Conservation (phyloP, 2,888 invertebrate species). For the Lochmaea crataegi region DNA sequence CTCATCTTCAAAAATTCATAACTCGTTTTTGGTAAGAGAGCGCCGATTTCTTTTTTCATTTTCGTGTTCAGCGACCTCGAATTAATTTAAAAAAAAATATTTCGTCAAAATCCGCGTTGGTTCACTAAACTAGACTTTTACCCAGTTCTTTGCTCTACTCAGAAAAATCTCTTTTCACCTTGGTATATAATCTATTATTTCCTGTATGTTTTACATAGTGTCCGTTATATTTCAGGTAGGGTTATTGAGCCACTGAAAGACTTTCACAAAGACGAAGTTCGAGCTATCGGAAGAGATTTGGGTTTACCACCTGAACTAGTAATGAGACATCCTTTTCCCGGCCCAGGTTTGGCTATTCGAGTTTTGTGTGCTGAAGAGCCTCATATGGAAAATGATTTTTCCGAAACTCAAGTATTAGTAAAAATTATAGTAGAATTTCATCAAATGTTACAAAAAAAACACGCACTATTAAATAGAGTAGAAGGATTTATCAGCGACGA, state of each 20-base stretch:
- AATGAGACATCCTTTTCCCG: slow-evolving; percentile 97
- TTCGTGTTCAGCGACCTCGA: no score
- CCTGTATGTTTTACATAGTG: not conserved
- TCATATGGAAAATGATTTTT: slow-evolving; percentile 93
- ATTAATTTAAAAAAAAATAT: no score
- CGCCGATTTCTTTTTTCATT: no score
- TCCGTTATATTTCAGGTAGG: slow-evolving; percentile 66
- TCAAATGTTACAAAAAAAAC: slow-evolving; percentile 91
- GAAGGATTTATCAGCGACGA: slow-evolving; percentile 81
- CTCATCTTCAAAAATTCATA: no score
- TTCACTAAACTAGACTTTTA: no score
- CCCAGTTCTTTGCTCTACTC: no score
- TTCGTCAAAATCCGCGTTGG: no score
- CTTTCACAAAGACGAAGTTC: slow-evolving; percentile 98
- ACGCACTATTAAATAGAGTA: slow-evolving; percentile 89
- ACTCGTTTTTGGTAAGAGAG: no score
- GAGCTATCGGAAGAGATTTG: slow-evolving; percentile 88
- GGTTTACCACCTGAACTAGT: slow-evolving; percentile 89
- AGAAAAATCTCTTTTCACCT: no score
- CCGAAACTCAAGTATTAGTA: slow-evolving; percentile 94
- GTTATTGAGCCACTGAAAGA: slow-evolving; percentile 98
- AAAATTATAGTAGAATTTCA: slow-evolving; percentile 95
- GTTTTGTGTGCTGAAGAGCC: slow-evolving; percentile 96
- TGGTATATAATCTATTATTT: no score
- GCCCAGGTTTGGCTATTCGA: slow-evolving; percentile 97